Conservation (phyloP, 1,140 invertebrate species). For the Sitobion miscanthi region DNA sequence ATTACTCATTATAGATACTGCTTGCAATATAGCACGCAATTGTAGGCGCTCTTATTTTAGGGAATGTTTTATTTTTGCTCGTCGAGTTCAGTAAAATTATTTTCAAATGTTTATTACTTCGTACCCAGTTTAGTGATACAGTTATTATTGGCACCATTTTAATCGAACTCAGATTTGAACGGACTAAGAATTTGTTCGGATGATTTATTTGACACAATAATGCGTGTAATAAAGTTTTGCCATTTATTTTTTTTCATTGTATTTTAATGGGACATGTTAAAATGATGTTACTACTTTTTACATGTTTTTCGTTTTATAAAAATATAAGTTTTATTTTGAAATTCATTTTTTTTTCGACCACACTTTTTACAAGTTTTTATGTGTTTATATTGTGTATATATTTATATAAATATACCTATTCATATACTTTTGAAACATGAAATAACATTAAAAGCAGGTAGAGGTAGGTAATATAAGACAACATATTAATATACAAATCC, state of each 20-base stretch:
- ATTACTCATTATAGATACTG: background rate
- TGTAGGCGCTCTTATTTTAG: background rate
- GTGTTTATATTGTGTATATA: background rate
- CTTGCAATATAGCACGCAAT: background rate
- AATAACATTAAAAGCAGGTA: background rate
- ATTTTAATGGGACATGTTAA: background rate
- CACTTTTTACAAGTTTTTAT: background rate
- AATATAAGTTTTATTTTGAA: background rate
- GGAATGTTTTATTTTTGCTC: background rate
- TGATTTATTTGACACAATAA: background rate
- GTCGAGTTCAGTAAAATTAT: background rate
- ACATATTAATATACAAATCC: background rate
- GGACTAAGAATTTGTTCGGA: background rate
- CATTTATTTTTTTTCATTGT: constrained; percentile 16
- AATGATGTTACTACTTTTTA: background rate
- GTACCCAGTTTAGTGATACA: background rate
- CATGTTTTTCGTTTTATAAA: constrained; percentile 22
- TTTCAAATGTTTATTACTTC: background rate
- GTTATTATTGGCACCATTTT: background rate
- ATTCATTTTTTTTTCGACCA: background rate
- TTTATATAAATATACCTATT: background rate
- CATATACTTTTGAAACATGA: background rate
- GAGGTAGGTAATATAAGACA: background rate
- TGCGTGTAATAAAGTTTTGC: background rate
- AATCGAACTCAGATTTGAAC: background rate